phyloP scores from a whole-genome alignment of 1,140 invertebrate genomes.

The Lutraria rhynchaena region DNA sequence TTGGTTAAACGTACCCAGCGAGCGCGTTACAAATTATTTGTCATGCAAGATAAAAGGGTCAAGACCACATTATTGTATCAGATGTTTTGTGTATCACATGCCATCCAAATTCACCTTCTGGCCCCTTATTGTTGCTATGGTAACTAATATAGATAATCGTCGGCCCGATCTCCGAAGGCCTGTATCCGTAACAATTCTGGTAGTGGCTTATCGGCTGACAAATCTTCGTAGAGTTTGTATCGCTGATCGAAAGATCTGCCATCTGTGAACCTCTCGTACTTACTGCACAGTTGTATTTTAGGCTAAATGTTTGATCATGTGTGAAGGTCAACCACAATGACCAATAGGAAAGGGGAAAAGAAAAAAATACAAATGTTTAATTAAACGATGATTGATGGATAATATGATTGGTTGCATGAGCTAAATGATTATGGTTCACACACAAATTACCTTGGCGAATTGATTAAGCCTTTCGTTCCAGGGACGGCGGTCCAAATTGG shows the following conservation, averaged over 20 bases:
- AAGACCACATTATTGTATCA: conserved; percentile 34
- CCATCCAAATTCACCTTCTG: conserved; percentile 52
- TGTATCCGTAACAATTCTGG: conserved; percentile 60
- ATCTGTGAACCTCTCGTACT: conserved; percentile 52
- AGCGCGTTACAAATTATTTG: not conserved
- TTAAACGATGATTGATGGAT: conserved; percentile 23
- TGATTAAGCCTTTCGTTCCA: conserved; percentile 48
- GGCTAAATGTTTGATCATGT: conserved; percentile 44
- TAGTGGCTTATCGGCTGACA: conserved; percentile 64
- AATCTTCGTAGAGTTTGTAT: conserved; percentile 52
- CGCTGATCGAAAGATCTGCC: conserved; percentile 44
- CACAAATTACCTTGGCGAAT: conserved; percentile 39
- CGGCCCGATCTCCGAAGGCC: conserved; percentile 33
- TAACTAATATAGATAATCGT: conserved; percentile 26
- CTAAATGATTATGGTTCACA: conserved; percentile 15
- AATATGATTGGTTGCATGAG: not conserved
- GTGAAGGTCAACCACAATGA: conserved; percentile 5
- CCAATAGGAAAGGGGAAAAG: conserved; percentile 15
- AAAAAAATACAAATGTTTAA: conserved; percentile 31
- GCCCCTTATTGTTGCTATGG: conserved; percentile 47
- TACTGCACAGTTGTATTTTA: conserved; percentile 56
- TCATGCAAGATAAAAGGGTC: conserved; percentile 23
- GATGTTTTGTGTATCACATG: conserved; percentile 48
- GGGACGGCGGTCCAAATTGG: conserved; percentile 43
- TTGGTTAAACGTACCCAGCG: not conserved